A percentile compares a stretch with the other conserved stretches of the same genome.
Conservation (phyloP, 2,113 vertebrate species). For the Hydropotes inermis region DNA sequence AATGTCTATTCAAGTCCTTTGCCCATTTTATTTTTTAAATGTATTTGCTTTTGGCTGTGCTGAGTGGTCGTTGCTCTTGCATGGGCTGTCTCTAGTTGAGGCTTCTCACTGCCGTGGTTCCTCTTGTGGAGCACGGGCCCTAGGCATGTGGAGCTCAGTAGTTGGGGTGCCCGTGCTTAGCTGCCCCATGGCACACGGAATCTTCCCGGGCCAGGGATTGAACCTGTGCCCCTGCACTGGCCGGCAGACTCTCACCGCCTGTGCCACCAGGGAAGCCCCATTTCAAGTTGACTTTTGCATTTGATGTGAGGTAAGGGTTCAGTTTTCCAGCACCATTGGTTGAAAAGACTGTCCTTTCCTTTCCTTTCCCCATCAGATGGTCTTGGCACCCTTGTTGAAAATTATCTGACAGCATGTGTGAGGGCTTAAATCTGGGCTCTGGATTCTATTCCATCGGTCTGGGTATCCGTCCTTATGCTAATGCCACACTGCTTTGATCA, state of each 20-base stretch:
- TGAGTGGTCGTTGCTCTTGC: neutral
- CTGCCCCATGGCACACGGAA: fast-evolving
- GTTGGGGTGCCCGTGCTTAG: fast-evolving
- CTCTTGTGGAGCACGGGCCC: neutral
- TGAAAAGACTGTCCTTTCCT: neutral
- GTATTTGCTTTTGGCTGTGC: neutral
- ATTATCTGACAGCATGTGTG: neutral
- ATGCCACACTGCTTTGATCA: neutral
- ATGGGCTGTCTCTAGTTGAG: fast-evolving
- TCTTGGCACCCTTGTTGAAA: neutral
- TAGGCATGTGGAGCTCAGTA: neutral
- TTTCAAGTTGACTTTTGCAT: neutral
- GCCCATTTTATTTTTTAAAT: neutral
- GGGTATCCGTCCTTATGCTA: neutral
- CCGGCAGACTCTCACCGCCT: neutral
- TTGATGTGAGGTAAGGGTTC: neutral
- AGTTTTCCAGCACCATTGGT: neutral
- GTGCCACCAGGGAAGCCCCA: neutral
- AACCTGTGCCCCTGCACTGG: neutral
- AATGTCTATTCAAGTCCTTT: neutral
- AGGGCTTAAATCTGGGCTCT: neutral
- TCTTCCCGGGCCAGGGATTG: neutral
- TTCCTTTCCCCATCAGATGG: fast-evolving
- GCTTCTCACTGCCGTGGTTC: neutral
- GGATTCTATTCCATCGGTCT: fast-evolving